Evolutionary conservation across 2,797 vertebrate genomes (phyloP), one percentile per base, ranked within the genome.

Genomic region (Ptychadena robeensis): DNA sequence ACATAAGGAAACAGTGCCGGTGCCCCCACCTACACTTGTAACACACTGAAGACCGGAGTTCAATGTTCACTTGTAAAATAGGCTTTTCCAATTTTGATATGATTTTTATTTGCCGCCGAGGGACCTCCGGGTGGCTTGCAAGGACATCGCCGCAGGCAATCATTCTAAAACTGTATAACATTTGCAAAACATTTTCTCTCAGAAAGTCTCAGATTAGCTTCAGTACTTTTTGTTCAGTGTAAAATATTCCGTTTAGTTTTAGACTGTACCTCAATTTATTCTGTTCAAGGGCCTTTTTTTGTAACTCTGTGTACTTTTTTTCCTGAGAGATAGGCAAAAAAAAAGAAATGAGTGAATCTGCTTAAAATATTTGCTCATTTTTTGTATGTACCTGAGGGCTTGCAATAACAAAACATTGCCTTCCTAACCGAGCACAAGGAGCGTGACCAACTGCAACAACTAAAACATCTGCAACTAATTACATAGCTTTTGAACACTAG

Each of bases 401-500:
- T 85, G 85, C 68, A 71, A 85, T 76, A 89, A 80, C 82, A 86
- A 68, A 27, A 14, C n/a, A 86, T 79, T 44, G 65, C 48, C 65
- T 73, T 70, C 80, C 67, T 48, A 79, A 66, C 73, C 85, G 30
- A 88, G 84, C 77, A 87, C 57, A 86, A 81, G 0, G 0, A 88
- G 81, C 71, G 35, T 85, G 87, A 83, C 84, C 88, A 86, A 73
- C 35, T 86, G 73, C 63, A 82, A 87, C 86, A 89, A 87, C 85
- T 66, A 61, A 82, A 86, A 83, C 85, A 90, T 77, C 83, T 88
- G 86, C 82, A 88, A 72, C 86, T 83, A 87, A 86, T 90, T 86
- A 89, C 82, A 87, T 88, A 85, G 85, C 65, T 87, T 82, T 91
- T 88, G 86, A 87, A 86, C 88, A 80, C 75, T 88, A 86, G 89